These are phyloP conservation scores for Sycobia sp. DNA, from an alignment of 1,140 invertebrate genomes.

Conservation along the genomic window DNA sequence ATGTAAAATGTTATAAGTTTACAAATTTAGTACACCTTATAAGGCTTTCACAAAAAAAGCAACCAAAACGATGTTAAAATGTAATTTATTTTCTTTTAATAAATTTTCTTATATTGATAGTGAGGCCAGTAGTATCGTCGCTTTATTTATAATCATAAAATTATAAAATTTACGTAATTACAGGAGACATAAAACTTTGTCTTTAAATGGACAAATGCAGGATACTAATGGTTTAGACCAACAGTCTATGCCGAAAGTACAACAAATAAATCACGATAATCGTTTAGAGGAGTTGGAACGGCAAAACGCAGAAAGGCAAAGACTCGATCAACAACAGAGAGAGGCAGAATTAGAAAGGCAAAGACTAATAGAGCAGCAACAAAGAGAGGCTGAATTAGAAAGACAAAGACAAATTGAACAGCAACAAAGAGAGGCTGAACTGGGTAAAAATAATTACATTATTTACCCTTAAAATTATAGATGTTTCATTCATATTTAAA, in stretches of 20 bases:
- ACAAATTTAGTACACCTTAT: too few relatives aligned
- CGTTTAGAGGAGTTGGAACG: slow-evolving; percentile 41
- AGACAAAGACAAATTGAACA: slow-evolving; percentile 41
- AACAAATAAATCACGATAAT: slow-evolving; percentile 19
- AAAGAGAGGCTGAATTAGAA: slow-evolving; percentile 39
- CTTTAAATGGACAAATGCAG: slow-evolving; percentile 12
- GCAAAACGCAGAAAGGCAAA: slow-evolving; percentile 43
- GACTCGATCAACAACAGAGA: slow-evolving; percentile 43
- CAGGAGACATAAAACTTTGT: not conserved
- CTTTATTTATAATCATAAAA: too few relatives aligned
- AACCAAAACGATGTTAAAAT: too few relatives aligned
- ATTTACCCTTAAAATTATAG: too few relatives aligned
- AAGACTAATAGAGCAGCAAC: slow-evolving; percentile 41
- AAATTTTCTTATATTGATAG: too few relatives aligned
- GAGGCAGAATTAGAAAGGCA: slow-evolving; percentile 44
- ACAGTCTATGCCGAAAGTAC: slow-evolving; percentile 28
- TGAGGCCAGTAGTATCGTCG: too few relatives aligned
- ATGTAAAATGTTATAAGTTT: not conserved
- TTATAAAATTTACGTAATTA: not conserved
- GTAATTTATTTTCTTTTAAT: too few relatives aligned
- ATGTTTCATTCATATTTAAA: too few relatives aligned
- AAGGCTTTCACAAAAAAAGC: too few relatives aligned
- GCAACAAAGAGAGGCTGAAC: slow-evolving; percentile 44
- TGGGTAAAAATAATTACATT: slow-evolving; percentile 7
- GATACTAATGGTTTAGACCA: slow-evolving; percentile 21